These are phyloP conservation scores for Popillia japonica DNA, from an alignment of 1,140 invertebrate species.

Conservation along the genomic window DNA sequence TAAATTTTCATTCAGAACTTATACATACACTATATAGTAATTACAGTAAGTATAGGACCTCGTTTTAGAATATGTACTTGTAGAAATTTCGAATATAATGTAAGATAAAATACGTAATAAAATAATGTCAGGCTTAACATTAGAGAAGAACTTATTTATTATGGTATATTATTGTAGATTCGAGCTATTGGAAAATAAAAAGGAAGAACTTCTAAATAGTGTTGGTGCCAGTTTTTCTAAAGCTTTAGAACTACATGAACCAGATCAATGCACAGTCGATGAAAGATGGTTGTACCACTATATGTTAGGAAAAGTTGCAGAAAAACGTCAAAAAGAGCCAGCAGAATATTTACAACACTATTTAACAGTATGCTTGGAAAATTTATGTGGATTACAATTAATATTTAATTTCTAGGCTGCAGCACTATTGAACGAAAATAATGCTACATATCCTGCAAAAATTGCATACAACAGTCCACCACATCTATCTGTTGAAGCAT, in stretches of 20 bases:
- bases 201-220: slow-evolving; percentile 79
- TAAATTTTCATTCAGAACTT: no score
- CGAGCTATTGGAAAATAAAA: slow-evolving; percentile 76
- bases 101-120: no score
- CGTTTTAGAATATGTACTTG: no score
- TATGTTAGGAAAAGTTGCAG: slow-evolving; percentile 91
- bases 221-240: slow-evolving; percentile 80
- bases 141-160: no score
- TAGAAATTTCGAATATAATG: no score
- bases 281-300: slow-evolving; percentile 91
- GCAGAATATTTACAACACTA: slow-evolving; percentile 83
- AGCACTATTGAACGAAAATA: slow-evolving; percentile 78
- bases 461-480: slow-evolving; percentile 86
- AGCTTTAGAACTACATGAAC: slow-evolving; percentile 69
- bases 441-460: slow-evolving; percentile 84
- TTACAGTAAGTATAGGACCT: no score
- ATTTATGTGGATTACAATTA: slow-evolving; percentile 18
- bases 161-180: no score
- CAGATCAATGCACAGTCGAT: slow-evolving; percentile 66
- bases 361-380: slow-evolving; percentile 64
- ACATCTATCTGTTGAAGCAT: slow-evolving; percentile 85
- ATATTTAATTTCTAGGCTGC: slow-evolving; percentile 66
- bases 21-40: no score
- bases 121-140: no score
- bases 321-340: slow-evolving; percentile 80